Evolutionary conservation across 2,888 invertebrate genomes (phyloP).

Genomic region (Apodemia hepburni): DNA sequence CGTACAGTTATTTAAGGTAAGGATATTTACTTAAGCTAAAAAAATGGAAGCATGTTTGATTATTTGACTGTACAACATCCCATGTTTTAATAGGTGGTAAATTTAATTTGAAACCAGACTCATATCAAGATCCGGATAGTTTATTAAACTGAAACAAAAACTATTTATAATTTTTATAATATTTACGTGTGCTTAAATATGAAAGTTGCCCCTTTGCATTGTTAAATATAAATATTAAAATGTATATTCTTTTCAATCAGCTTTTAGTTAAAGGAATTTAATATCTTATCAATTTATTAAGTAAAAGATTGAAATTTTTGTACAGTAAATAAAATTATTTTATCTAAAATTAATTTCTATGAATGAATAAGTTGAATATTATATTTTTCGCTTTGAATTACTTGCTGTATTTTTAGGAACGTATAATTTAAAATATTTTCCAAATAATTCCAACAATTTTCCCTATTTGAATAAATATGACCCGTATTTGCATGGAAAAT

Average conservation of each 20-base stretch:
- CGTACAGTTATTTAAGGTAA: constrained; percentile 99
- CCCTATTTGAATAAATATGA: too few species aligned
- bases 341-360: too few species aligned
- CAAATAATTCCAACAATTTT: too few species aligned
- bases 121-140: not conserved
- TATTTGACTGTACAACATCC: constrained; percentile 31
- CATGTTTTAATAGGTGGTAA: not conserved
- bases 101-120: not conserved
- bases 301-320: too few species aligned
- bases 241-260: not conserved
- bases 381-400: too few species aligned
- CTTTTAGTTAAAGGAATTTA: too few species aligned
- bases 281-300: too few species aligned
- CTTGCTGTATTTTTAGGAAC: too few species aligned
- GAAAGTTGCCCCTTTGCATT: not conserved
- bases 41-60: not conserved
- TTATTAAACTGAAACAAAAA: not conserved
- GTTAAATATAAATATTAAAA: not conserved
- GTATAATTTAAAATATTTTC: too few species aligned
- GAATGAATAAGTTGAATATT: too few species aligned
- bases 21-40: constrained; percentile 38
- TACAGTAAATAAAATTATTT: too few species aligned
- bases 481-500: too few species aligned
- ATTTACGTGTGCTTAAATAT: not conserved
- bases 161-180: not conserved